phyloP scores from a whole-genome alignment of 2,888 invertebrate genomes.

The Eupelmus urozonus region DNA sequence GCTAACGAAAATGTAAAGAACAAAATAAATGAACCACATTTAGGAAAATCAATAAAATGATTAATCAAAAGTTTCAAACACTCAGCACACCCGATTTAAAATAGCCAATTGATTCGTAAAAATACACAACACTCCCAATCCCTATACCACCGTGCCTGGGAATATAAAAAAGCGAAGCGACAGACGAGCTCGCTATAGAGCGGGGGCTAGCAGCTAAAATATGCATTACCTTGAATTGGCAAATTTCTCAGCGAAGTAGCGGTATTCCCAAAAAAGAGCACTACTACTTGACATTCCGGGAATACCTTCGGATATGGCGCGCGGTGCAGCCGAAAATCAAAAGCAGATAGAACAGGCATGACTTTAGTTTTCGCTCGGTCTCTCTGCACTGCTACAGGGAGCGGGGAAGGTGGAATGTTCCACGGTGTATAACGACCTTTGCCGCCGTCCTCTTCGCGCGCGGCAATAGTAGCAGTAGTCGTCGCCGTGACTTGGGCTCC shows the following conservation, averaged over 20 bases:
- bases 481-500: constrained; percentile 58
- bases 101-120: too few species aligned
- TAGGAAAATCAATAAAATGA: too few species aligned
- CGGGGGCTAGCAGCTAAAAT: constrained; percentile 21
- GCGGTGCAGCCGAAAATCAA: constrained; percentile 56
- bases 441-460: constrained; percentile 10
- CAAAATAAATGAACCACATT: too few species aligned
- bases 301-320: constrained; percentile 47
- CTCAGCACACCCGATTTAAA: too few species aligned
- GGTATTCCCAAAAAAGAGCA: constrained; percentile 27
- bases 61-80: too few species aligned
- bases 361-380: constrained; percentile 55
- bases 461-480: constrained; percentile 29
- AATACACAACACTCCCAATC: too few species aligned
- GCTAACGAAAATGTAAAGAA: too few species aligned
- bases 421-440: constrained; percentile 43
- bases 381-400: constrained; percentile 16
- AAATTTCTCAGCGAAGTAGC: constrained; percentile 23
- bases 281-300: constrained; percentile 38
- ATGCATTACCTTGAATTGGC: constrained; percentile 13
- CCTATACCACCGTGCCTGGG: too few species aligned
- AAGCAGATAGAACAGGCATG: constrained; percentile 48
- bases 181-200: too few species aligned
- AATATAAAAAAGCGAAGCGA: too few species aligned
- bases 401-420: constrained; percentile 37